Percentiles rank a stretch among this genome's conserved stretches.
Conservation (phyloP, 1,140 invertebrate species). For the Pseudachorutes palmiensis region DNA sequence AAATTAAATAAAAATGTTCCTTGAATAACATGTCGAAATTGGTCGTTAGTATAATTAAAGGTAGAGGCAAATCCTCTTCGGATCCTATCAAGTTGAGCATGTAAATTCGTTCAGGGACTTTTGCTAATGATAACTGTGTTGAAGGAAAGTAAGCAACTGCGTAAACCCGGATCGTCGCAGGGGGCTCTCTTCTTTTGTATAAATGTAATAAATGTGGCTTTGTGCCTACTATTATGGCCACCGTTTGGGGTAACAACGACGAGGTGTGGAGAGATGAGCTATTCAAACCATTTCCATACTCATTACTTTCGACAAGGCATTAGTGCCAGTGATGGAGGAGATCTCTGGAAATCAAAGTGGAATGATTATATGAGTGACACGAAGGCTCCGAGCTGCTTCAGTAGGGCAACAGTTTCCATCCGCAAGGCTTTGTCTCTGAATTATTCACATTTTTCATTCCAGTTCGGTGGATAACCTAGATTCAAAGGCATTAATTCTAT, state of each 20-base stretch:
- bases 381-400: too few species aligned
- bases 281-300: not conserved
- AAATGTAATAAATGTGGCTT: too few species aligned
- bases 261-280: not conserved
- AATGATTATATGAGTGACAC: not conserved
- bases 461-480: not conserved
- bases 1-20: slow-evolving; percentile 2
- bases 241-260: not conserved
- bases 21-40: slow-evolving; percentile 9
- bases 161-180: not conserved
- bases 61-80: too few species aligned
- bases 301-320: not conserved
- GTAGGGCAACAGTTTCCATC: too few species aligned
- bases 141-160: not conserved
- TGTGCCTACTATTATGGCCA: not conserved
- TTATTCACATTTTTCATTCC: not conserved
- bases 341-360: not conserved
- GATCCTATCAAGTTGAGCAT: too few species aligned
- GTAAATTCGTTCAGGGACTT: slow-evolving; percentile 8
- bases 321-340: not conserved
- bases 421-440: too few species aligned
- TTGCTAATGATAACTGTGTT: not conserved
- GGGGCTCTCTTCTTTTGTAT: not conserved
- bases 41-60: slow-evolving; percentile 7
- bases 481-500: not conserved